phyloP scores from a whole-genome alignment of 2,113 vertebrate genomes.

The Paradoxurus hermaphroditus region DNA sequence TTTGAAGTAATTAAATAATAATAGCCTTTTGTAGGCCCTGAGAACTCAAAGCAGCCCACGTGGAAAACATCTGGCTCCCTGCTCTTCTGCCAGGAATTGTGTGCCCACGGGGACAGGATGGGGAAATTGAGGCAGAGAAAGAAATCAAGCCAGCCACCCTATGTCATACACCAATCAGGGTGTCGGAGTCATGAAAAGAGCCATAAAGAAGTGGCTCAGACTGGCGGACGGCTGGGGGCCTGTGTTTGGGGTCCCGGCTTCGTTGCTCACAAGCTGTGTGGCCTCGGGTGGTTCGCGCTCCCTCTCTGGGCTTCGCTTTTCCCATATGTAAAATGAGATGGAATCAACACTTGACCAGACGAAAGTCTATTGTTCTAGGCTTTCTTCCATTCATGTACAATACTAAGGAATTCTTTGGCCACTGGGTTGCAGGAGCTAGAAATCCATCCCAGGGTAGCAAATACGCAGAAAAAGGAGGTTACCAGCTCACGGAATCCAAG shows the following conservation, averaged over 20 bases:
- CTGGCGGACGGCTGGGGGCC: neutral
- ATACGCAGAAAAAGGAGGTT: neutral
- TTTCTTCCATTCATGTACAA: neutral
- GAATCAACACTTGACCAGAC: neutral
- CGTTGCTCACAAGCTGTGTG: no score
- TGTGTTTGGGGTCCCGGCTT: neutral
- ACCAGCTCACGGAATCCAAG: neutral
- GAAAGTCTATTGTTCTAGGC: neutral
- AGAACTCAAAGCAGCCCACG: conserved; percentile 32
- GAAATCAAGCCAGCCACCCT: neutral
- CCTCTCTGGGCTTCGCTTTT: neutral
- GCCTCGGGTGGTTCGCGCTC: neutral
- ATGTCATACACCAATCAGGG: neutral
- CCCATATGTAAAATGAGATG: neutral
- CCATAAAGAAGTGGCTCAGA: neutral
- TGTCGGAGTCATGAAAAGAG: neutral
- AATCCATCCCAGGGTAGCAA: neutral
- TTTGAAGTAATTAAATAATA: conserved; percentile 71
- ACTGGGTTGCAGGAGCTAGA: neutral
- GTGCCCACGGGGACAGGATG: neutral
- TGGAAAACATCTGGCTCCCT: conserved; percentile 29
- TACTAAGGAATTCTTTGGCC: neutral
- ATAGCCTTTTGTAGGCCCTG: conserved; percentile 54
- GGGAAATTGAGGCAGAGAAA: conserved; percentile 50
- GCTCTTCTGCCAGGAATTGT: conserved; percentile 16